phyloP scores from a whole-genome alignment of 2,113 vertebrate species.

The Pterocles gutturalis region DNA sequence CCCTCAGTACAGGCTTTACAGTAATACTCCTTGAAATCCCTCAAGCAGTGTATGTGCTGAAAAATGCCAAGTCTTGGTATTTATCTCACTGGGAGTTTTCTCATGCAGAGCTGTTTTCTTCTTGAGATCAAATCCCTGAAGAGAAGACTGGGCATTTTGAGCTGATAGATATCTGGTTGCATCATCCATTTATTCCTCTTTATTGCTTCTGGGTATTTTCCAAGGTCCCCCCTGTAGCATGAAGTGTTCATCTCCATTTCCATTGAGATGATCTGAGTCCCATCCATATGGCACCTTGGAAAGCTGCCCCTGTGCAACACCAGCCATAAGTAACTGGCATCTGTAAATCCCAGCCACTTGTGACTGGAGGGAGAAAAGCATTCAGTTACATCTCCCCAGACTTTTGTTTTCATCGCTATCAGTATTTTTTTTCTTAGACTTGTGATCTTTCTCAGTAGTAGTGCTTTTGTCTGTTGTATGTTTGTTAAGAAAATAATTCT shows the following conservation, averaged over 20 bases:
- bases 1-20: not conserved
- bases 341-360: not conserved
- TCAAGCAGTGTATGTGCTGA: not conserved
- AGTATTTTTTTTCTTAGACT: not conserved
- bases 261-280: not conserved
- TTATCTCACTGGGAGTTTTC: not conserved
- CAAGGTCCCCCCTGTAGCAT: not conserved
- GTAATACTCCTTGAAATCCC: not conserved
- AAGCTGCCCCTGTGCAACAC: not conserved
- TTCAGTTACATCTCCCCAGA: not conserved
- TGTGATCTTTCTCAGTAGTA: constrained; percentile 34
- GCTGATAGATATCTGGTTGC: not conserved
- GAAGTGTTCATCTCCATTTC: not conserved
- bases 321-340: not conserved
- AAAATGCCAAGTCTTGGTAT: not conserved
- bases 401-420: not conserved
- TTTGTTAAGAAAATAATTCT: constrained; percentile 59
- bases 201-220: not conserved
- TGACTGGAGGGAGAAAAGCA: not conserved
- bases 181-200: not conserved
- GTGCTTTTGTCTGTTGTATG: not conserved
- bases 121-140: not conserved
- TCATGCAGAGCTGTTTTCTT: not conserved
- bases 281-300: not conserved
- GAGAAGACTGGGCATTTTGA: not conserved